These are phyloP conservation scores for Trachelus stipa DNA, from an alignment of 2,888 invertebrate species.

Conservation along the genomic window DNA sequence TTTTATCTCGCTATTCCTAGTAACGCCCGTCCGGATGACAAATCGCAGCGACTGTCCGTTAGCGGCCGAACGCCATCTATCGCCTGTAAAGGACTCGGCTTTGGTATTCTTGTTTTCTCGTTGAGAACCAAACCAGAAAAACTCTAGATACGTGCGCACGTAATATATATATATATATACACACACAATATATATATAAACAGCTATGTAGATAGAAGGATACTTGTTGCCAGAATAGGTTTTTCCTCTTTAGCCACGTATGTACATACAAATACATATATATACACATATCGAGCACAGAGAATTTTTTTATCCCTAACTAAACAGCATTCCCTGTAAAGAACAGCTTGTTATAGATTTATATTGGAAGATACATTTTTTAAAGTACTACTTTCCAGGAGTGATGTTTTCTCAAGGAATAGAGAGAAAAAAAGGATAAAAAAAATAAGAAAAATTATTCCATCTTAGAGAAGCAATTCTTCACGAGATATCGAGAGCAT, in stretches of 20 bases:
- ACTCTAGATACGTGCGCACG: neutral
- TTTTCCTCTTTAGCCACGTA: neutral
- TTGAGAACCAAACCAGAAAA: neutral
- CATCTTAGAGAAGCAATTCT: neutral
- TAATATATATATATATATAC: no score
- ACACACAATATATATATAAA: neutral
- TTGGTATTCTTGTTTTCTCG: neutral
- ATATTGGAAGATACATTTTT: neutral
- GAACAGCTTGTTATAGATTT: neutral
- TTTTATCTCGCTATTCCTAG: conserved; percentile 1
- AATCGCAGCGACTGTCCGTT: neutral
- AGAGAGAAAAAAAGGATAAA: neutral
- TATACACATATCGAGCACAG: neutral
- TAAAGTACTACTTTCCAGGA: neutral
- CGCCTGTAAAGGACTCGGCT: neutral
- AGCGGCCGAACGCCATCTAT: neutral
- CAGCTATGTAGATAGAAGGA: neutral
- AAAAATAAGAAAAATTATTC: neutral
- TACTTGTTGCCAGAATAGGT: neutral
- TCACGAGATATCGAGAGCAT: neutral
- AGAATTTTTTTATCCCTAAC: neutral
- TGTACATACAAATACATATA: neutral
- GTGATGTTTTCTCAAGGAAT: neutral
- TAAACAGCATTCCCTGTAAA: neutral
- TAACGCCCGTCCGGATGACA: conserved; percentile 3